A percentile compares a stretch with the other conserved stretches of the same genome.
phyloP scores from a whole-genome alignment of 2,888 invertebrate genomes.

The Eristalis intricaria region DNA sequence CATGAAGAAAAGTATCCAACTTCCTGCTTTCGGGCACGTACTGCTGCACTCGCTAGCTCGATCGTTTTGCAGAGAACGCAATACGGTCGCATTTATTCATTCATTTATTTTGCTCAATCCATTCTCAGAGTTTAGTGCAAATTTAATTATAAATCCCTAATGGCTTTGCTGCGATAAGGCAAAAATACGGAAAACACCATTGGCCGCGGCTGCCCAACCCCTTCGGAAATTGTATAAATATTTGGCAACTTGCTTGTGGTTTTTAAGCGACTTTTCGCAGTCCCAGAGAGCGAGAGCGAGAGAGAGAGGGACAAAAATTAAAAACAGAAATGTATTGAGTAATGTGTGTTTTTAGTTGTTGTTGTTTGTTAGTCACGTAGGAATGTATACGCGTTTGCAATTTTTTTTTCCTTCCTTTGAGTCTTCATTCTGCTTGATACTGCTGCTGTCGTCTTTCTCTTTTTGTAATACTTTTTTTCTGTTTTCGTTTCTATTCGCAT shows the following conservation, averaged over 20 bases:
- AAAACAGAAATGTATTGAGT: neutral
- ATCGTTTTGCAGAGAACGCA: neutral
- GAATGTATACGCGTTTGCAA: slow-evolving; percentile 8
- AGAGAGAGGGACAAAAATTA: neutral
- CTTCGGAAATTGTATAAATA: neutral
- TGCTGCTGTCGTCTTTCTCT: neutral
- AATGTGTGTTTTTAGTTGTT: neutral
- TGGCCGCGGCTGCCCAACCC: neutral
- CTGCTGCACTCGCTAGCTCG: slow-evolving; percentile 14
- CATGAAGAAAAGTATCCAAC: neutral
- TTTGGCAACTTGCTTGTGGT: neutral
- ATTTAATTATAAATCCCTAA: slow-evolving; percentile 24
- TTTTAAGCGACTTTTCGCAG: neutral
- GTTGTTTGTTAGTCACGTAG: slow-evolving; percentile 9
- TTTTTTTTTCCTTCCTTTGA: neutral
- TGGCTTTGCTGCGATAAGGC: neutral
- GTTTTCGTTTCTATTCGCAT: neutral
- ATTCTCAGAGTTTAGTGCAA: slow-evolving; percentile 7
- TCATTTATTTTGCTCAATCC: neutral
- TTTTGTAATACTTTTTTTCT: neutral
- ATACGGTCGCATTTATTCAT: neutral
- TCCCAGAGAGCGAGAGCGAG: neutral
- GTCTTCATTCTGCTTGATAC: neutral
- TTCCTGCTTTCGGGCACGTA: slow-evolving; percentile 58
- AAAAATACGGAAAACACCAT: neutral